Base-by-base conservation (phyloP, 2,888 invertebrate species). In the Dastarcus helophoroides region DNA sequence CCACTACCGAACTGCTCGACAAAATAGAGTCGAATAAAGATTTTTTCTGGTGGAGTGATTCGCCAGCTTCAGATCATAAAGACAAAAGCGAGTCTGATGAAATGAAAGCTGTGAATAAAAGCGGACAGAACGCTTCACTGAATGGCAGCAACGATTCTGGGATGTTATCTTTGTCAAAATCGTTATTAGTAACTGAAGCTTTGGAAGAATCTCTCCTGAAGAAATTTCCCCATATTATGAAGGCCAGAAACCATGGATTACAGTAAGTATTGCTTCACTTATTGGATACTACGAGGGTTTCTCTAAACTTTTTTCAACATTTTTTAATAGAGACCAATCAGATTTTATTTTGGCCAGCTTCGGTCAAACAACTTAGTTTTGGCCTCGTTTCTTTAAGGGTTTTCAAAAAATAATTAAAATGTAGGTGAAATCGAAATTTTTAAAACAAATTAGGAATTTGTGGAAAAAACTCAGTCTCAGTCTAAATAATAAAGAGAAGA, bases 231-330 rank as follows among this genome's bases (percentile, higher is more conserved):
- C 65, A 73, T 28, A 58, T 74, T 10, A 56, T 74, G 30, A 64
- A 70, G 36, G 73, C 73, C 41, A 70, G 74, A 53, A 69, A 70
- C 51, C 72, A 78, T 62, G 83, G 80, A 50, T 66, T 84, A 36
- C 70, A 79, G 82, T 83, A 60, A 71, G 73, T 72, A 54, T 42
- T 7, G 6, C n/a, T 19, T 7, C 19, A 19, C 7, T n/a, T 19
- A 7, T 19, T 7, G n/a, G n/a, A 19, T n/a, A 19, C 19, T 19
- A 7, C n/a, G n/a, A n/a, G n/a, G n/a, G n/a, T n/a, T n/a, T n/a
- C n/a, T n/a, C n/a, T n/a, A n/a, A n/a, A n/a, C n/a, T n/a, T n/a
- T n/a, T 19, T 19, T 19, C 19, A 19, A 6, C n/a, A 19, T 6
- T 19, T 19, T 7, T 7, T 7, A 19, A 19, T n/a, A 19, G 19